These are phyloP conservation scores for Cryptoprocta ferox DNA, from an alignment of 2,797 vertebrate genomes.

Conservation along the genomic window DNA sequence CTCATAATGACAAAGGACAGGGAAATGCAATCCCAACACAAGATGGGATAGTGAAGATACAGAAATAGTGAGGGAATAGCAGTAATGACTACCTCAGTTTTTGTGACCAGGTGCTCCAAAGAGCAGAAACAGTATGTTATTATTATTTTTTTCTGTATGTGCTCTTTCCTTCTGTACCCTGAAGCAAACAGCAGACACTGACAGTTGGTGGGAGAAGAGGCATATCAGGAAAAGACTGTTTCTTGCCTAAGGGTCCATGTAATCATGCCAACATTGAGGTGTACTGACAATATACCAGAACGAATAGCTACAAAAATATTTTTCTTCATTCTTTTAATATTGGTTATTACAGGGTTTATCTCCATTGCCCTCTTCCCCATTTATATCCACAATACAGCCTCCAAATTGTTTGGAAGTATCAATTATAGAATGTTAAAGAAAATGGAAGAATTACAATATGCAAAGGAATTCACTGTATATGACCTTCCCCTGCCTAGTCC, in stretches of 20 bases:
- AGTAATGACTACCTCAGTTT: background rate
- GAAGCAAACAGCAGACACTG: constrained; percentile 8
- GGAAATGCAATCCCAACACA: background rate
- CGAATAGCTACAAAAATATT: background rate
- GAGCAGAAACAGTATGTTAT: background rate
- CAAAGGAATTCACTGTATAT: background rate
- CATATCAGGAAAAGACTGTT: background rate
- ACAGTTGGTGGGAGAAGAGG: constrained; percentile 34
- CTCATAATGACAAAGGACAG: background rate
- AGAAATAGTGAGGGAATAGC: background rate
- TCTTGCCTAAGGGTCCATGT: background rate
- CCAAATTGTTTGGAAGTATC: background rate
- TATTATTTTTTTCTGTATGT: background rate
- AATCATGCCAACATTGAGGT: background rate
- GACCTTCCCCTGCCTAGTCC: background rate
- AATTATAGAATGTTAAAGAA: background rate
- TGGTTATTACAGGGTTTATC: background rate
- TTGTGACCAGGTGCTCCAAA: background rate
- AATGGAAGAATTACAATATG: background rate
- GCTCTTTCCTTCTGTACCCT: constrained; percentile 8
- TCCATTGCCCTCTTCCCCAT: background rate
- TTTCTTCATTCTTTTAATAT: constrained; percentile 20
- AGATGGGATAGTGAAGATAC: background rate
- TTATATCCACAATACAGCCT: background rate
- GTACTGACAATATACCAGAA: background rate